Conservation (phyloP, 2,113 vertebrate species). For the Pachycephala philippinensis region DNA sequence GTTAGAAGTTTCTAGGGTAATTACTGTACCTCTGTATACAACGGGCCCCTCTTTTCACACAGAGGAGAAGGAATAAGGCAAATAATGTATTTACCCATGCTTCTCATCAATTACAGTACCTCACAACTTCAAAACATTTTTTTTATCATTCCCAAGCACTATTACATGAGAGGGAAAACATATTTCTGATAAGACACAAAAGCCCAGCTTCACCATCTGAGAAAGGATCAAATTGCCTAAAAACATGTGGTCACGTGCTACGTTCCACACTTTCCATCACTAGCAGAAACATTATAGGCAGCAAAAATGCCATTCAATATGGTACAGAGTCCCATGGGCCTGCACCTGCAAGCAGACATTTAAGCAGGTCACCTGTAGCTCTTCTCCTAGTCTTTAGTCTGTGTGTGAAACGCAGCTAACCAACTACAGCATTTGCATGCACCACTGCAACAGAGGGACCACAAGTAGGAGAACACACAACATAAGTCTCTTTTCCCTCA, state of each 20-base stretch:
- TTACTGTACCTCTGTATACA: background rate
- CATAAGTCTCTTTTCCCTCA: background rate
- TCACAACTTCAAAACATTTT: background rate
- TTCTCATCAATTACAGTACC: background rate
- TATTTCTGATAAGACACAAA: background rate
- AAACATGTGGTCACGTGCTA: accelerated
- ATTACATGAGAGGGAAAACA: background rate
- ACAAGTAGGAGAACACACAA: background rate
- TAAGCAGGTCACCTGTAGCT: background rate
- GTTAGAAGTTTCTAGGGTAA: background rate
- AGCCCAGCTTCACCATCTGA: background rate
- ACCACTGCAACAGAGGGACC: background rate
- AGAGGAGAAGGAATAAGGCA: background rate
- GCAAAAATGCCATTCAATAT: background rate
- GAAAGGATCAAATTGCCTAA: background rate
- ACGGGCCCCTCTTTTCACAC: background rate
- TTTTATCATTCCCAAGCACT: background rate
- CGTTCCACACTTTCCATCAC: background rate
- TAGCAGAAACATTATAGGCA: background rate
- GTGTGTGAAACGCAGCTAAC: accelerated
- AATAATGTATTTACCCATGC: background rate
- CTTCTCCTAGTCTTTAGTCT: background rate
- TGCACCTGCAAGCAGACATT: background rate
- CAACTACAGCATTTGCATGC: background rate
- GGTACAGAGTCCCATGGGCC: background rate